Conservation (phyloP, 2,797 vertebrate species). For the Cuniculus paca region DNA sequence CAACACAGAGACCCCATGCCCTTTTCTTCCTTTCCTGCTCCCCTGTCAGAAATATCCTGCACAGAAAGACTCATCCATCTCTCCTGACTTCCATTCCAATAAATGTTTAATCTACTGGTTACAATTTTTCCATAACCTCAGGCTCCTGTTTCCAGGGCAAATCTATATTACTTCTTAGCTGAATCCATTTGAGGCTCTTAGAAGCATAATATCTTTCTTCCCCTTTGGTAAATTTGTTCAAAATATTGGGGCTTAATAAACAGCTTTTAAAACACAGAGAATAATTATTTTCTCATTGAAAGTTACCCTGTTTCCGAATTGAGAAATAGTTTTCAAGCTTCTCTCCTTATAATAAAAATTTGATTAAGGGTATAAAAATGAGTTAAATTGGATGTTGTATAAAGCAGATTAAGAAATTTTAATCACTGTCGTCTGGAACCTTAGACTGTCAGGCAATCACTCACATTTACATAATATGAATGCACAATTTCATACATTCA, state of each 20-base stretch:
- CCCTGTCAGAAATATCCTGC: constrained; percentile 59
- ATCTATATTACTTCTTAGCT: constrained; percentile 49
- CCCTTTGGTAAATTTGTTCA: constrained; percentile 51
- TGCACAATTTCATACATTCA: not conserved
- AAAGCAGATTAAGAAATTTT: constrained; percentile 38
- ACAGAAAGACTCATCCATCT: constrained; percentile 28
- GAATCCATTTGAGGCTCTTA: constrained; percentile 19
- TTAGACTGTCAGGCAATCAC: not conserved
- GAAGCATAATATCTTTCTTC: not conserved
- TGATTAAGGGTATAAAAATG: constrained; percentile 39
- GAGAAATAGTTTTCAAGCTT: constrained; percentile 32
- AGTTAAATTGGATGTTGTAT: constrained; percentile 21
- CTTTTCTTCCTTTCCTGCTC: constrained; percentile 29
- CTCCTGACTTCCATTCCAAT: constrained; percentile 55
- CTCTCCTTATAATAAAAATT: not conserved
- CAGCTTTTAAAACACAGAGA: constrained; percentile 63
- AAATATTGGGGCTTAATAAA: constrained; percentile 26
- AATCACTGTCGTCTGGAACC: not conserved
- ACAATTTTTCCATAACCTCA: constrained; percentile 56
- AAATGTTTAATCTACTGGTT: constrained; percentile 61
- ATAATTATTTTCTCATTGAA: constrained; percentile 44
- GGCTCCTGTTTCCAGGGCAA: constrained; percentile 44
- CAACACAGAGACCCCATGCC: not conserved
- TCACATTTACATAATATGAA: not conserved
- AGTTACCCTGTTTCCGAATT: constrained; percentile 48